Evolutionary conservation across 2,797 vertebrate genomes (phyloP).

Genomic region (Propithecus deckenii): DNA sequence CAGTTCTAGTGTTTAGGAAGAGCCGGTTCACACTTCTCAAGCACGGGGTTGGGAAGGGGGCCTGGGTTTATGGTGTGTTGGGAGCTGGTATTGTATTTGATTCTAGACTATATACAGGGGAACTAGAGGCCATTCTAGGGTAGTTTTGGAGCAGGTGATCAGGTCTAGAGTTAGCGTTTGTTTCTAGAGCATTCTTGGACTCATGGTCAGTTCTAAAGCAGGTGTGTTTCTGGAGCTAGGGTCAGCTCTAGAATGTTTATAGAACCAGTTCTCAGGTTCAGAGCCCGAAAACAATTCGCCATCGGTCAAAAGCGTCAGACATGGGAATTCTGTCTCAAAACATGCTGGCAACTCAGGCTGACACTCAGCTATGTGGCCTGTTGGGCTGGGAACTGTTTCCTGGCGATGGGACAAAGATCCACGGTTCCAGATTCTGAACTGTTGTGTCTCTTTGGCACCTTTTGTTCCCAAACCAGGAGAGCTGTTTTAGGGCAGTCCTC

Average conservation of each 20-base stretch:
- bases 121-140: not conserved
- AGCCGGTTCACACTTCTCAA: not conserved
- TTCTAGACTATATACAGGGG: not conserved
- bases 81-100: not conserved
- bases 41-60: not conserved
- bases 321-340: not conserved
- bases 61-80: not conserved
- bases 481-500: not conserved
- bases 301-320: too few relatives aligned
- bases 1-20: accelerated
- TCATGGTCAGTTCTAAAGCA: not conserved
- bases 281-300: too few relatives aligned
- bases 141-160: not conserved
- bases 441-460: not conserved
- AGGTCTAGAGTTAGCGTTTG: not conserved
- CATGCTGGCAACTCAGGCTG: accelerated
- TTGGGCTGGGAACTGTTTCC: not conserved
- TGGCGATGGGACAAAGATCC: not conserved
- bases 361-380: not conserved
- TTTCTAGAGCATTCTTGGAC: not conserved
- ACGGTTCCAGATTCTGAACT: not conserved
- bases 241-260: not conserved
- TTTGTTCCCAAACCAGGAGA: not conserved
- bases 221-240: too few relatives aligned
- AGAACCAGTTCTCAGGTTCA: not conserved